Evolutionary conservation across 2,797 vertebrate genomes (phyloP).

Genomic region (Anolis apletophallus): DNA sequence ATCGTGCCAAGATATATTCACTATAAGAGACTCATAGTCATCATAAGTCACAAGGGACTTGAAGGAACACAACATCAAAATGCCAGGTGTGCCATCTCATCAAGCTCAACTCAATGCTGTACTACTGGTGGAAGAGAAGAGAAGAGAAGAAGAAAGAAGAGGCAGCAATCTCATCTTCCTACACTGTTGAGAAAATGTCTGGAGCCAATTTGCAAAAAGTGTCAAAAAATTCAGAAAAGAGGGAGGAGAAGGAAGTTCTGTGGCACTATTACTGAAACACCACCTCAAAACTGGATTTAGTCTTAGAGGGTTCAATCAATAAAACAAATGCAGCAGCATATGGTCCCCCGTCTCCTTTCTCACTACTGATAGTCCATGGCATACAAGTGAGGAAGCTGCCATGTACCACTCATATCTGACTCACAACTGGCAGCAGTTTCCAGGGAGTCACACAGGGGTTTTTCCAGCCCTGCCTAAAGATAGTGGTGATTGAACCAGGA

Average conservation of each 20-base stretch:
- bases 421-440: not conserved
- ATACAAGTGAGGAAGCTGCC: not conserved
- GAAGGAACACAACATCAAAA: no score
- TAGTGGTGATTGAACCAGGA: not conserved
- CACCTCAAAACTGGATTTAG: not conserved
- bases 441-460: not conserved
- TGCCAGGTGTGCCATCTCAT: not conserved
- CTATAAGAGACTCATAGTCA: no score
- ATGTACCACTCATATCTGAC: not conserved
- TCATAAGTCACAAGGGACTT: no score
- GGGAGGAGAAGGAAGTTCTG: not conserved
- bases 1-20: no score
- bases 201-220: no score
- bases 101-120: not conserved
- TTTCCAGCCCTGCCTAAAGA: not conserved
- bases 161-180: not conserved
- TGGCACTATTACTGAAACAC: not conserved
- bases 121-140: not conserved
- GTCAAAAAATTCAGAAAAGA: not conserved
- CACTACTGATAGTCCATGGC: not conserved
- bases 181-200: not conserved
- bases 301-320: not conserved
- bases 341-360: not conserved
- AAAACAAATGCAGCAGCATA: not conserved
- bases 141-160: not conserved